Evolutionary conservation across 2,797 vertebrate genomes (phyloP).

Genomic region (Micromesistius poutassou): DNA sequence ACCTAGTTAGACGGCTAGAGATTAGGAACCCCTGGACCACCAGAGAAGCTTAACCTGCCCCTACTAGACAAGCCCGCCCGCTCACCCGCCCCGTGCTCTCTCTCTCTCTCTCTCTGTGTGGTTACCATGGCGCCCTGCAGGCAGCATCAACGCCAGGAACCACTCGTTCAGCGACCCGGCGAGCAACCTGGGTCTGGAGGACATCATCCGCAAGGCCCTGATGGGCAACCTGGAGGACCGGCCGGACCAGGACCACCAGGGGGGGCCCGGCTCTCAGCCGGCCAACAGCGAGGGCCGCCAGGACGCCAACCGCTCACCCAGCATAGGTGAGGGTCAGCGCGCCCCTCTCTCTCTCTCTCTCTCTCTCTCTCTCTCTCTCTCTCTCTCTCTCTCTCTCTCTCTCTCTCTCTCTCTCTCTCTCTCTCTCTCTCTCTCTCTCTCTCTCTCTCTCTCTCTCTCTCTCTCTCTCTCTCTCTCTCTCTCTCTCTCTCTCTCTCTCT

Average conservation of each 20-base stretch:
- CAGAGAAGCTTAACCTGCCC: background rate
- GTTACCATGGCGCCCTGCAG: constrained; percentile 65
- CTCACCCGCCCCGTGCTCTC: background rate
- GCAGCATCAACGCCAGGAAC: constrained; percentile 86
- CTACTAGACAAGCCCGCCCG: background rate
- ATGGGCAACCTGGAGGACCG: constrained; percentile 97
- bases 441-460: background rate
- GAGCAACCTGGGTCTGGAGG: constrained; percentile 95
- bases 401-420: background rate
- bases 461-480: background rate
- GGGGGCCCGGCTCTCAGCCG: constrained; percentile 64
- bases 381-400: background rate
- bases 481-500: background rate
- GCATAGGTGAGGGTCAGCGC: constrained; percentile 83
- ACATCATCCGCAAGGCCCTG: constrained; percentile 97
- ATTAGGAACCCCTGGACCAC: background rate
- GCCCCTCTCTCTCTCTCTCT: background rate
- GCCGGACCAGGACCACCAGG: constrained; percentile 84
- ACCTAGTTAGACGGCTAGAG: too few species aligned
- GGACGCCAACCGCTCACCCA: constrained; percentile 89
- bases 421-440: background rate
- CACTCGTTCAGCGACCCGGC: constrained; percentile 95
- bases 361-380: background rate
- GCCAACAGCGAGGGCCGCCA: constrained; percentile 80
- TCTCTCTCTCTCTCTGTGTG: background rate